These are phyloP conservation scores for Melieria omissa DNA, from an alignment of 2,888 invertebrate species.

Conservation along the genomic window DNA sequence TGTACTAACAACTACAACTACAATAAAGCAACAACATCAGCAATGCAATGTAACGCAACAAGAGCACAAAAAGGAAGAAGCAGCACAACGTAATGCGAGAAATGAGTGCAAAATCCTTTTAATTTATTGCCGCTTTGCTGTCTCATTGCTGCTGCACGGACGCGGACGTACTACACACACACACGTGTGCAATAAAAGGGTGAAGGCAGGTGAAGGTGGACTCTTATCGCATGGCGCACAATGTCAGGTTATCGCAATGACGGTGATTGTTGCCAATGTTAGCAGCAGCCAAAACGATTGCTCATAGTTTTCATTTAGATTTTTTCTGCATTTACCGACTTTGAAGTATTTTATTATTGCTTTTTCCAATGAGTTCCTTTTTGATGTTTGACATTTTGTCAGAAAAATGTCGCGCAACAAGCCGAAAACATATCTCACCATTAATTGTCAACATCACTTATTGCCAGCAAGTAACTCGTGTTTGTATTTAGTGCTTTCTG, in stretches of 20 bases:
- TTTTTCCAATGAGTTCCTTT: background rate
- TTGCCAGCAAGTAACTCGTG: background rate
- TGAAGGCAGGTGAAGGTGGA: too few relatives aligned
- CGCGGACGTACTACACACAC: background rate
- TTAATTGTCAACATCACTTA: constrained; percentile 28
- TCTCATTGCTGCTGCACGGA: background rate
- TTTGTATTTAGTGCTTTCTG: background rate
- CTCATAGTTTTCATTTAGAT: background rate
- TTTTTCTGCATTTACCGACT: background rate
- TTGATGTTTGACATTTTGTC: background rate
- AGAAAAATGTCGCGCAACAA: background rate
- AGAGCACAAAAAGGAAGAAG: background rate
- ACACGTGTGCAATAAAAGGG: background rate
- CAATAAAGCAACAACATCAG: constrained; percentile 5
- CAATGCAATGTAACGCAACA: background rate
- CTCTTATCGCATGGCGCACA: background rate
- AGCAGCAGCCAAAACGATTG: background rate
- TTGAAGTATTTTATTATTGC: background rate
- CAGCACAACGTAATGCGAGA: background rate
- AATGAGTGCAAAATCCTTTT: constrained; percentile 11
- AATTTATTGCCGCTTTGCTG: background rate
- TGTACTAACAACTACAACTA: constrained; percentile 48
- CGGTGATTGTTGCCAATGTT: too few relatives aligned
- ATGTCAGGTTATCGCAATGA: background rate
- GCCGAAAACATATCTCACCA: constrained; percentile 22